Evolutionary conservation across 2,888 invertebrate species (phyloP).

Genomic region (Osmoderma eremita): DNA sequence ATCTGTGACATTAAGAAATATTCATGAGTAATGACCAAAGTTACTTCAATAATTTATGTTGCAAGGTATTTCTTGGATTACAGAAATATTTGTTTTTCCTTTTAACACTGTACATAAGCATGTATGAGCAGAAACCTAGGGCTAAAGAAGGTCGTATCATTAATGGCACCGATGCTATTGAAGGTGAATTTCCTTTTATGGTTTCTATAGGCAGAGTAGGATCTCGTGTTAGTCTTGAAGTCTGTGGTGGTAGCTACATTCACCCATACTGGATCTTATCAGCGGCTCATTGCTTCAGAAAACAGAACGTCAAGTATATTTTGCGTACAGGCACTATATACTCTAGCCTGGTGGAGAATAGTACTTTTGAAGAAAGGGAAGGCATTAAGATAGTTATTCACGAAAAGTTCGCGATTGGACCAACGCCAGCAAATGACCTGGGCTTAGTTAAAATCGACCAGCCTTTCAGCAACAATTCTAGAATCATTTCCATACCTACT

Average conservation of each 20-base stretch:
- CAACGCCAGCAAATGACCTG: neutral
- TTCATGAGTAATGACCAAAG: no score
- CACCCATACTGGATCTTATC: neutral
- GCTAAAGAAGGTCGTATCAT: neutral
- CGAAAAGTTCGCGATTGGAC: neutral
- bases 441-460: neutral
- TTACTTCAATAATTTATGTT: no score
- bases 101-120: no score
- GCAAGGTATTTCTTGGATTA: no score
- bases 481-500: neutral
- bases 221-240: neutral
- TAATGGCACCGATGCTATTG: neutral
- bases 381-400: neutral
- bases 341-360: neutral
- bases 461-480: neutral
- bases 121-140: no score
- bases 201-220: neutral
- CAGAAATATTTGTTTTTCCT: no score
- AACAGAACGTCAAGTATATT: neutral
- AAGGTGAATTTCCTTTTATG: conserved; percentile 9
- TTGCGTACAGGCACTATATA: neutral
- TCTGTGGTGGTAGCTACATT: conserved; percentile 2
- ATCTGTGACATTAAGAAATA: no score
- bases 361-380: neutral
- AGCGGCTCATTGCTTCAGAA: conserved; percentile 6